These are phyloP conservation scores for Chironomus riparius DNA, from an alignment of 2,888 invertebrate species.

Conservation along the genomic window DNA sequence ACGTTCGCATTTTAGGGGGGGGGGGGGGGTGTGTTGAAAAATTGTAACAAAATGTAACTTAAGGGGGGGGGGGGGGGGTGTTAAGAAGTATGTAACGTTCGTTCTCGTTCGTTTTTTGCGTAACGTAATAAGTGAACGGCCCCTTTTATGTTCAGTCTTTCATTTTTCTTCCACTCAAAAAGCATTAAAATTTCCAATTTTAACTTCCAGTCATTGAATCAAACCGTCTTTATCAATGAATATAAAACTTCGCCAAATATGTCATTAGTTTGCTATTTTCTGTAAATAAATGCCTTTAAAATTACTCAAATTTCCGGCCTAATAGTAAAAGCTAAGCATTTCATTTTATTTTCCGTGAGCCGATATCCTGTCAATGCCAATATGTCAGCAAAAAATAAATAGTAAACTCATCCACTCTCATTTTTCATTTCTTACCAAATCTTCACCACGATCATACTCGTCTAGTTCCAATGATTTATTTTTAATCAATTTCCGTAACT, in stretches of 20 bases:
- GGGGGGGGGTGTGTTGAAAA: too few relatives aligned
- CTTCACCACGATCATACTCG: slow-evolving; percentile 54
- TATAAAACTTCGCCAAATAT: not conserved
- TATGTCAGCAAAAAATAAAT: not conserved
- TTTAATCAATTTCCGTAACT: slow-evolving; percentile 42
- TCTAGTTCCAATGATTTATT: slow-evolving; percentile 46
- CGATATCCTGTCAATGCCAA: not conserved
- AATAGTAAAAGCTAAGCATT: not conserved
- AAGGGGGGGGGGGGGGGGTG: too few relatives aligned
- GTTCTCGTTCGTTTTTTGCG: too few relatives aligned
- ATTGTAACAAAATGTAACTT: too few relatives aligned
- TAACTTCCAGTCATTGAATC: not conserved
- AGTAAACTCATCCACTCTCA: not conserved
- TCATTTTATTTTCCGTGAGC: not conserved
- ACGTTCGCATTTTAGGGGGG: too few relatives aligned
- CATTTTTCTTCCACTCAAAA: not conserved
- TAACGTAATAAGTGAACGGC: too few relatives aligned
- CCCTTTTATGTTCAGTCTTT: not conserved
- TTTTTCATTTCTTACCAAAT: slow-evolving; percentile 53
- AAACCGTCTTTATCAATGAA: not conserved
- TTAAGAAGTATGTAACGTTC: too few relatives aligned
- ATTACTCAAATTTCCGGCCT: not conserved
- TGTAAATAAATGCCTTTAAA: not conserved
- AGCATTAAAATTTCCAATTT: not conserved
- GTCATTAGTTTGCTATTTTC: not conserved